Conservation (phyloP, 2,797 vertebrate genomes). For the Crax fasciolata region DNA sequence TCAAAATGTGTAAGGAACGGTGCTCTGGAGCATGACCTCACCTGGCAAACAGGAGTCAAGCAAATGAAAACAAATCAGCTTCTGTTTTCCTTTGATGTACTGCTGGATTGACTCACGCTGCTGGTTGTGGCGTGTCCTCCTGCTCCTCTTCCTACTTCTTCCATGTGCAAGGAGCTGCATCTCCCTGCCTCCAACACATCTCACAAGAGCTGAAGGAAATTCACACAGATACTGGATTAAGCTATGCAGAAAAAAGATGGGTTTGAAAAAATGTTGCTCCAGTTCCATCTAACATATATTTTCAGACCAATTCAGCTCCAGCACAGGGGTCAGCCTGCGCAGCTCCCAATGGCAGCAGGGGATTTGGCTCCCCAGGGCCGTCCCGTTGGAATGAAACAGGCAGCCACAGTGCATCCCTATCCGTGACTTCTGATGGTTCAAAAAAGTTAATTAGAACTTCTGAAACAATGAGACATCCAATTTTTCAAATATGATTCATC, state of each 20-base stretch:
- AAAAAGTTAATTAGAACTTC: conserved; percentile 73
- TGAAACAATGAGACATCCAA: conserved; percentile 75
- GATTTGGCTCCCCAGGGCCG: not conserved
- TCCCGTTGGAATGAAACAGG: not conserved
- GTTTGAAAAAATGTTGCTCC: not conserved
- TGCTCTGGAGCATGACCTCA: not conserved
- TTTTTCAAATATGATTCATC: conserved; percentile 73
- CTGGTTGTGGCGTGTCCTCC: not conserved
- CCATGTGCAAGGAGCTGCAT: not conserved
- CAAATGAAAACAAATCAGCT: not conserved
- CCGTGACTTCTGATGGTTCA: not conserved
- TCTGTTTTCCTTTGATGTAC: not conserved
- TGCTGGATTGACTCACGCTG: not conserved
- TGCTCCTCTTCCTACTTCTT: not conserved
- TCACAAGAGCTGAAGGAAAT: not conserved
- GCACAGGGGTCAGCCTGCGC: not conserved
- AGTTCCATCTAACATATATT: not conserved
- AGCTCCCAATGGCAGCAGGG: rapidly evolving
- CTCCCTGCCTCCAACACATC: not conserved
- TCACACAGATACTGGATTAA: not conserved
- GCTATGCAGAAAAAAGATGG: not conserved
- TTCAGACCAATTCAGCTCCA: not conserved
- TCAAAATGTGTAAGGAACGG: rapidly evolving
- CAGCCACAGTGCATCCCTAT: not conserved
- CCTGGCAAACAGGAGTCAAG: not conserved